Conservation (phyloP, 2,888 invertebrate genomes). For the Listrodromus nycthemerus region DNA sequence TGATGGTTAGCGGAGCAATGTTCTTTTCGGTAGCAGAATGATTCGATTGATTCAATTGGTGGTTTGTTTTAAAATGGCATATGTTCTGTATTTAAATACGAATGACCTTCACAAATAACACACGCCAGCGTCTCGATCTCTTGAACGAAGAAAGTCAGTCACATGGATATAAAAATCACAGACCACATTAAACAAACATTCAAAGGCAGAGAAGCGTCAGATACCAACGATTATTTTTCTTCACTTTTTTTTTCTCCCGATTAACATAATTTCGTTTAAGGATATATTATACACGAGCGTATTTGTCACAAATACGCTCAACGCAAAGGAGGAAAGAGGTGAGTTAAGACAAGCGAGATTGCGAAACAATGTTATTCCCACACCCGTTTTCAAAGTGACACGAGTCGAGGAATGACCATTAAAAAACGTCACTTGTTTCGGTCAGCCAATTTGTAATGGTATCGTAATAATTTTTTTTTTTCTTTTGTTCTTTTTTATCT, state of each 20-base stretch:
- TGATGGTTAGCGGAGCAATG: constrained; percentile 24
- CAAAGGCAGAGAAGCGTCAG: constrained; percentile 29
- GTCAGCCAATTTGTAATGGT: constrained; percentile 24
- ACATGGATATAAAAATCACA: constrained; percentile 33
- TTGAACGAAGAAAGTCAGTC: constrained; percentile 30
- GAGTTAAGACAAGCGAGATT: constrained; percentile 8
- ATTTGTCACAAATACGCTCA: constrained; percentile 6
- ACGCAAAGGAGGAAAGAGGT: constrained; percentile 3
- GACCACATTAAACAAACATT: constrained; percentile 22
- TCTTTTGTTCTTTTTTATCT: constrained; percentile 66
- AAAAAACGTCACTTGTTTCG: constrained; percentile 4
- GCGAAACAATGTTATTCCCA: constrained; percentile 18
- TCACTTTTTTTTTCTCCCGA: constrained; percentile 9
- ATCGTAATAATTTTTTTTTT: constrained; percentile 37
- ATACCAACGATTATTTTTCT: constrained; percentile 21
- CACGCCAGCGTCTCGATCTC: constrained; percentile 21
- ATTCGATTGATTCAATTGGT: constrained; percentile 1
- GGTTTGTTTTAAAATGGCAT: constrained; percentile 30
- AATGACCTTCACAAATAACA: constrained; percentile 33
- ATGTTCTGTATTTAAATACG: constrained; percentile 54
- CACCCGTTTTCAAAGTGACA: neutral
- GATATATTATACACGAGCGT: constrained; percentile 26
- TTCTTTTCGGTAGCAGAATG: constrained; percentile 12
- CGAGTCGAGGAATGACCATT: constrained; percentile 10
- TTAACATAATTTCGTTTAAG: constrained; percentile 33